Evolutionary conservation across 2,113 vertebrate genomes (phyloP).

Genomic region (Rutilus rutilus): DNA sequence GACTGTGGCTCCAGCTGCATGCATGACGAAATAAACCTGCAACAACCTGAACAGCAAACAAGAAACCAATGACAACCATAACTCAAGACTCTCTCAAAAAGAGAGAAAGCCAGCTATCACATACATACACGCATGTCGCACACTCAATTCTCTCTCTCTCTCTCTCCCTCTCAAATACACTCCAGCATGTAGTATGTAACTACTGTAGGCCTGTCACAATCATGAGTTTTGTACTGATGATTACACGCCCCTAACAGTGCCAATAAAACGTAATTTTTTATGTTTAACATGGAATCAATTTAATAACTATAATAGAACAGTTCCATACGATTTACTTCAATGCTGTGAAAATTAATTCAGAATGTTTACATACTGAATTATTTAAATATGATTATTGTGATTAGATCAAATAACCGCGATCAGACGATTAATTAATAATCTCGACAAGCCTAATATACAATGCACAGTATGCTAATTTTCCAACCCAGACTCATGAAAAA

Average conservation of each 20-base stretch:
- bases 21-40: slow-evolving; percentile 56
- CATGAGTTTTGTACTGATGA: not conserved
- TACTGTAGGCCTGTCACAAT: not conserved
- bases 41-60: slow-evolving; percentile 30
- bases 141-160: not conserved
- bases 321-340: no score
- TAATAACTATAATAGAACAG: no score
- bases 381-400: no score
- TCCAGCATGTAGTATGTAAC: not conserved
- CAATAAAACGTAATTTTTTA: no score
- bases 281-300: no score
- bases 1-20: not conserved
- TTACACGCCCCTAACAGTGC: not conserved
- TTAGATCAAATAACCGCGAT: no score
- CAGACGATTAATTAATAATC: no score
- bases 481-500: not conserved
- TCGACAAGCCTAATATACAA: not conserved
- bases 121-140: not conserved
- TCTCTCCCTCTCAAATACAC: not conserved
- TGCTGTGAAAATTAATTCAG: no score
- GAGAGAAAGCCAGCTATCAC: not conserved
- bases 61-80: slow-evolving; percentile 19
- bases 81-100: not conserved
- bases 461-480: not conserved
- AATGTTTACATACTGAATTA: no score